A percentile compares a stretch with the other conserved stretches of the same genome.
Conservation (phyloP, 2,797 vertebrate genomes). For the Alouatta caraya region DNA sequence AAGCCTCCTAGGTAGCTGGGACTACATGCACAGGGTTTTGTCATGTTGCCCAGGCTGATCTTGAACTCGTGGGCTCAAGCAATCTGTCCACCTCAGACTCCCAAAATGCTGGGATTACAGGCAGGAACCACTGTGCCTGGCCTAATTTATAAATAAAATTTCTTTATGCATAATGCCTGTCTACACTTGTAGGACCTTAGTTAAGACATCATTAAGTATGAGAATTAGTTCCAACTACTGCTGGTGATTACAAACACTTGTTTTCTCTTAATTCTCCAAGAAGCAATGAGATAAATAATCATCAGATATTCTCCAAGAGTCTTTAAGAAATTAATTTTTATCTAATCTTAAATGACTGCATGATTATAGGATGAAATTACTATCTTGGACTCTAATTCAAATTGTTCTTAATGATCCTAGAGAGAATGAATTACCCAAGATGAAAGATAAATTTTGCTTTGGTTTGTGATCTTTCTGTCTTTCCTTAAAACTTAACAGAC, state of each 20-base stretch:
- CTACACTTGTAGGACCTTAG: not conserved
- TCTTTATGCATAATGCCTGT: not conserved
- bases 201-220: not conserved
- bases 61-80: too few relatives aligned
- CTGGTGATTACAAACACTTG: not conserved
- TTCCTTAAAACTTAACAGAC: conserved; percentile 55
- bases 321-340: conserved; percentile 46
- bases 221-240: not conserved
- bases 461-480: conserved; percentile 54
- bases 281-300: not conserved
- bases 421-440: conserved; percentile 41
- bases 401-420: conserved; percentile 12
- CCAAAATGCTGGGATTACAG: too few relatives aligned
- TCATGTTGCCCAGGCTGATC: too few relatives aligned
- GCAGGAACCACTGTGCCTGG: not conserved
- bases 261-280: conserved; percentile 26
- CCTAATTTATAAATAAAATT: not conserved
- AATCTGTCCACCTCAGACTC: too few relatives aligned
- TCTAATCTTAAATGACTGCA: not conserved
- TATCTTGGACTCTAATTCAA: conserved; percentile 45
- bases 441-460: conserved; percentile 53
- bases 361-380: conserved; percentile 51
- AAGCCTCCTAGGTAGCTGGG: too few relatives aligned
- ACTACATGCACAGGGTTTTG: too few relatives aligned
- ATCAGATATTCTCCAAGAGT: conserved; percentile 14